Evolutionary conservation across 2,797 vertebrate genomes (phyloP), one percentile per base, ranked within the genome.

Genomic region (Enteromius argenteus): DNA sequence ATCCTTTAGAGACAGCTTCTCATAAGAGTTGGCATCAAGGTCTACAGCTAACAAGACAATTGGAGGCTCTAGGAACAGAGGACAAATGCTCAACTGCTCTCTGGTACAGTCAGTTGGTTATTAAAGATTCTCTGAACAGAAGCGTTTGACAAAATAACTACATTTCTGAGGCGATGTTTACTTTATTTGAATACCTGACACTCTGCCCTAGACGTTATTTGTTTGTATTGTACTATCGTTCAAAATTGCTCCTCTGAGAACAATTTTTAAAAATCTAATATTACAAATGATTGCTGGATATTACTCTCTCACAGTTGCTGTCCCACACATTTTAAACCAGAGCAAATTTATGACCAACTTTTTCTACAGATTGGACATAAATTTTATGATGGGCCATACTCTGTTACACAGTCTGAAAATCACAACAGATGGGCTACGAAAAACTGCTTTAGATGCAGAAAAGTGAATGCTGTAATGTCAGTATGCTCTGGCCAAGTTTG

Each of bases 1-100:
- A 76, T 87, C 80, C 88, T 84, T 89, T 76, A 84, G 82, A 80
- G 85, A 71, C 80, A 81, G 74, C 85, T 21, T 80, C 80, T 80
- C 83, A 81, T 80, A 64, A 80, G 79, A 79, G 86, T 83, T 83
- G 83, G 66, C 86, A 79, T 83, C 71, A 79, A 67, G 80, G 77
- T 83, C 71, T 86, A 68, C 56, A 60, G 77, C 85, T 72, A 73
- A 83, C 75, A 74, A 85, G 77, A 79, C 66, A 66, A 39, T 69
- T 17, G 58, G 51, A 82, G 35, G 13, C 23, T 76, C 19, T 44
- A 13, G 49, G 27, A 76, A 77, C 62, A 77, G 60, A 79, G 23
- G 64, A 77, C 35, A 73, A 58, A 74, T 78, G 27, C 64, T 72
- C 19, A 66, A 62, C 5, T 5, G 17, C 39, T 81, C 56, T 60